Conservation (phyloP, 2,797 vertebrate species). For the Otus scops region DNA sequence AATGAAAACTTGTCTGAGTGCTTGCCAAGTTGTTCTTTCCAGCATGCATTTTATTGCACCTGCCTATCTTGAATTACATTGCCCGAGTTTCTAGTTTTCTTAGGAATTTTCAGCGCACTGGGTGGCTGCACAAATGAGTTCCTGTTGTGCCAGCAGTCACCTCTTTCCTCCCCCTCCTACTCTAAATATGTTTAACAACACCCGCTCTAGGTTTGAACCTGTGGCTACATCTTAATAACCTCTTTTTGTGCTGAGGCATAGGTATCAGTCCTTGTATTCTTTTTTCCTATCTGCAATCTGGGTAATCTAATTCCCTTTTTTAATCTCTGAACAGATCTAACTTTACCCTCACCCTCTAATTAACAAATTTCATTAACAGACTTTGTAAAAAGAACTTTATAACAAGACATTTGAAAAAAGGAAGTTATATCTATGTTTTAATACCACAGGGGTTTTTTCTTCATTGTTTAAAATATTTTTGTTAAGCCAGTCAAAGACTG, state of each 20-base stretch:
- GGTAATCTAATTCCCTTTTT: neutral
- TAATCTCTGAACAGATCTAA: neutral
- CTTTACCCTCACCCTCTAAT: neutral
- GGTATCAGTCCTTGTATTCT: neutral
- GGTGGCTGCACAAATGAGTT: neutral
- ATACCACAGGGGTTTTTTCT: fast-evolving
- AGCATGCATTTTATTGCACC: neutral
- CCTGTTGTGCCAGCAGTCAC: neutral
- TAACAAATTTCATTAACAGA: neutral
- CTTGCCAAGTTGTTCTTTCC: neutral
- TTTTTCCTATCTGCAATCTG: neutral
- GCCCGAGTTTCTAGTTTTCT: neutral
- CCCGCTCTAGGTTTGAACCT: neutral
- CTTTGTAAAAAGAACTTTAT: neutral
- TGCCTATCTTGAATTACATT: neutral
- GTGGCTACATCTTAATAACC: neutral
- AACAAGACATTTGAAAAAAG: neutral
- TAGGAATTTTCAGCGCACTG: neutral
- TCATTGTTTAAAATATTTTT: neutral
- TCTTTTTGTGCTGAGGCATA: neutral
- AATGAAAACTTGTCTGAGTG: neutral
- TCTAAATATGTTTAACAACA: fast-evolving
- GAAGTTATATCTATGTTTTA: neutral
- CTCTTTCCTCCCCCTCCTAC: neutral
- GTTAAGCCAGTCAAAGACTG: neutral